Percentiles rank a stretch among this genome's conserved stretches.
These are phyloP conservation scores for Gymnoscopelus braueri DNA, from an alignment of 2,797 vertebrate genomes.

Conservation along the genomic window DNA sequence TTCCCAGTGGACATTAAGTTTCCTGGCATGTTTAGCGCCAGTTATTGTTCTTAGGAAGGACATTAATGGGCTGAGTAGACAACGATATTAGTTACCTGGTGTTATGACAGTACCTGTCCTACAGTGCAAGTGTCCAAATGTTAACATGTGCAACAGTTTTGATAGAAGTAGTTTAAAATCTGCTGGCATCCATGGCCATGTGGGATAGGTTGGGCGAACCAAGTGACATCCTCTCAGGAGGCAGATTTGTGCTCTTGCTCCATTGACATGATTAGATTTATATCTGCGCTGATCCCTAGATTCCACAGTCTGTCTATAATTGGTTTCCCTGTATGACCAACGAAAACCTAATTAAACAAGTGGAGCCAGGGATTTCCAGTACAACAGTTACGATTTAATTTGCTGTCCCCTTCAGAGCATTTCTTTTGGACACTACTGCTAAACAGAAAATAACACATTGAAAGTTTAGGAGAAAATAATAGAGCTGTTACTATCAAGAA, in stretches of 20 bases:
- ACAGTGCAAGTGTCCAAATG: background rate
- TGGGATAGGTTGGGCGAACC: background rate
- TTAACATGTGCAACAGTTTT: background rate
- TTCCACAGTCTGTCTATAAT: background rate
- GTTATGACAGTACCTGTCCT: no score
- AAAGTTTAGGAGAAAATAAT: background rate
- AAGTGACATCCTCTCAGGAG: background rate
- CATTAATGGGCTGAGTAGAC: no score
- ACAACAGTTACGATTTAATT: no score
- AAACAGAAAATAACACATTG: background rate
- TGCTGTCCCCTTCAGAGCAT: no score
- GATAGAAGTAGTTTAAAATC: background rate
- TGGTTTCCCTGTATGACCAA: background rate
- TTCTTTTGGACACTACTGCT: background rate
- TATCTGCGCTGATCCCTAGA: background rate
- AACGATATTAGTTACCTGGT: no score
- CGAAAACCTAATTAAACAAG: background rate
- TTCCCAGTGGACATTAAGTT: no score
- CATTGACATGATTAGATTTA: background rate
- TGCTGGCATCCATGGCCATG: background rate
- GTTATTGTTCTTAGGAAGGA: no score
- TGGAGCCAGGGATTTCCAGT: background rate
- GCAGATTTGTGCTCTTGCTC: background rate
- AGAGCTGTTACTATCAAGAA: no score
- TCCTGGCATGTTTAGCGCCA: no score